A percentile compares a stretch with the other conserved stretches of the same genome.
Evolutionary conservation across 2,797 vertebrate genomes (phyloP).

Genomic region (Urosaurus nigricauda): DNA sequence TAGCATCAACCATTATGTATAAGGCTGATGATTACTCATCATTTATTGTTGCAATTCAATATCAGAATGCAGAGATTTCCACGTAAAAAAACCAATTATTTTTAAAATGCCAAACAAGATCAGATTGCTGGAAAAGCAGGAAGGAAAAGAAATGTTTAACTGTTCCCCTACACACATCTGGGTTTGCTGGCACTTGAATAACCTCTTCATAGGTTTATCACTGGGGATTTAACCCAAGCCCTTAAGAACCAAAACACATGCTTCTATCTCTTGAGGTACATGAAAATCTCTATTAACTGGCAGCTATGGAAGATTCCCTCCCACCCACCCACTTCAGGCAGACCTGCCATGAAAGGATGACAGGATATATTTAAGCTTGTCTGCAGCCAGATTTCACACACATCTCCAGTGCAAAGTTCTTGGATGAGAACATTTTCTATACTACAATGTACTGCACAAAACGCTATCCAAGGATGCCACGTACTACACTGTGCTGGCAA

Average conservation of each 20-base stretch:
- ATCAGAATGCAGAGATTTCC: conserved; percentile 1
- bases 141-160: accelerated
- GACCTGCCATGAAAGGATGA: neutral
- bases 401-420: neutral
- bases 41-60: conserved; percentile 48
- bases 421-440: neutral
- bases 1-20: conserved; percentile 44
- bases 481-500: neutral
- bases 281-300: conserved; percentile 11
- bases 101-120: conserved; percentile 2
- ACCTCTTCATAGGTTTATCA: conserved; percentile 10
- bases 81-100: conserved; percentile 34
- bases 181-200: conserved; percentile 9
- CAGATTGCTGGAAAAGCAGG: neutral
- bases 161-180: neutral
- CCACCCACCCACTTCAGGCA: neutral
- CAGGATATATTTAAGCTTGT: neutral
- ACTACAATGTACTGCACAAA: neutral
- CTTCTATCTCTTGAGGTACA: conserved; percentile 1
- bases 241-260: conserved; percentile 6
- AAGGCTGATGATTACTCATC: conserved; percentile 54
- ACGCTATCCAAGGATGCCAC: neutral
- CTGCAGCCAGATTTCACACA: neutral
- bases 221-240: conserved; percentile 1
- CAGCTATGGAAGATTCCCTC: neutral